Conservation (phyloP, 2,888 invertebrate genomes). For the Agrochola litura region DNA sequence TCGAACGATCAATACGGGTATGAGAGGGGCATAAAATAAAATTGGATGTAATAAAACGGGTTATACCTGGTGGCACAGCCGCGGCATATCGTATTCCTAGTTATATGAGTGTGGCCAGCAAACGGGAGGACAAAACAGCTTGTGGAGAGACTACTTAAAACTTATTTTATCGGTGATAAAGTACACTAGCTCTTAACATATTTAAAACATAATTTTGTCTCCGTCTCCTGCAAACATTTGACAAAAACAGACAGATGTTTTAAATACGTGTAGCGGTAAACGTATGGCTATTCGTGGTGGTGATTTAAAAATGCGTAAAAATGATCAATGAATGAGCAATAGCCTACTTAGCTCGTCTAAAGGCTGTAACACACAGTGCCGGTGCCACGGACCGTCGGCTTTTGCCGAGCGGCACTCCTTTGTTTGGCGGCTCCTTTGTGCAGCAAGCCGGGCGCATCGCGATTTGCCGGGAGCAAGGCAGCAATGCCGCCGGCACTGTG, state of each 20-base stretch:
- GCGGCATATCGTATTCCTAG: constrained; percentile 79
- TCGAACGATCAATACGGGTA: constrained; percentile 78
- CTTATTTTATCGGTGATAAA: background rate
- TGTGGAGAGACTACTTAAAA: background rate
- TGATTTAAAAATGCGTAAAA: background rate
- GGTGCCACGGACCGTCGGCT: too few species aligned
- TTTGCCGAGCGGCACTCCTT: too few species aligned
- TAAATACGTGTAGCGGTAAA: background rate
- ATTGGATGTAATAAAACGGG: constrained; percentile 86
- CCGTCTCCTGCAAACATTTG: background rate
- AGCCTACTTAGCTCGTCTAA: too few species aligned
- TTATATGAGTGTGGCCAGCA: constrained; percentile 69
- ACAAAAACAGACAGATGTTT: background rate
- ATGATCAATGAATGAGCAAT: background rate
- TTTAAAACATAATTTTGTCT: background rate
- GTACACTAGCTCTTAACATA: background rate
- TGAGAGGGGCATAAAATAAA: constrained; percentile 84
- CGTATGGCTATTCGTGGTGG: background rate
- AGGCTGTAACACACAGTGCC: too few species aligned
- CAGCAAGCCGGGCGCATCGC: too few species aligned
- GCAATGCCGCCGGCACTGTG: too few species aligned
- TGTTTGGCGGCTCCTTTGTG: too few species aligned
- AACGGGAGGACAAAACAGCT: constrained; percentile 42
- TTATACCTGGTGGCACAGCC: constrained; percentile 79
- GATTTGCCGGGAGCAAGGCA: too few species aligned